Evolutionary conservation across 2,797 vertebrate genomes (phyloP).

Genomic region (Sarcophilus harrisii): DNA sequence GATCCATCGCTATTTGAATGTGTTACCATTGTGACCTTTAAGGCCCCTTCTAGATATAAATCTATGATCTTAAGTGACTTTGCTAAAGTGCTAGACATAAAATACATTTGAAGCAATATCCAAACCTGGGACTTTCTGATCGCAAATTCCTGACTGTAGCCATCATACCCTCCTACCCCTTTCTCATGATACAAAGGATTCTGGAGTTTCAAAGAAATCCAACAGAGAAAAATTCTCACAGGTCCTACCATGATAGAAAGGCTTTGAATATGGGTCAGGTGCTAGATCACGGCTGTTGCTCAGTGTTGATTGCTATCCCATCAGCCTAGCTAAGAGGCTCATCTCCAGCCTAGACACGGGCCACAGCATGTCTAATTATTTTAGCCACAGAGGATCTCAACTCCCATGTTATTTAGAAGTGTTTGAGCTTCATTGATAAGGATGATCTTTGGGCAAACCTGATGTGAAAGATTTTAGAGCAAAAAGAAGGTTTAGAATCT

Average conservation of each 20-base stretch:
- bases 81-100: not conserved
- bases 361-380: not conserved
- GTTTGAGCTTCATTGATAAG: too few species aligned
- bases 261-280: not conserved
- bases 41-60: not conserved
- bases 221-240: not conserved
- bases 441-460: not conserved
- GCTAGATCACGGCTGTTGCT: not conserved
- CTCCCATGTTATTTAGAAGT: not conserved
- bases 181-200: not conserved
- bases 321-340: not conserved
- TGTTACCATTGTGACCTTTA: not conserved
- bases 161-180: not conserved
- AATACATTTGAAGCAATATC: not conserved
- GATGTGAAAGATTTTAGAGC: not conserved
- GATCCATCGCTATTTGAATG: too few species aligned
- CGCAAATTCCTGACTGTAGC: not conserved
- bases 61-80: not conserved
- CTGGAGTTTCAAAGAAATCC: not conserved
- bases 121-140: not conserved
- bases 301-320: not conserved
- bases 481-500: not conserved
- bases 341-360: too few species aligned
- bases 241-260: not conserved
- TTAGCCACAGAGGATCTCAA: not conserved